phyloP scores from a whole-genome alignment of 2,113 vertebrate genomes.

The Peromyscus leucopus region DNA sequence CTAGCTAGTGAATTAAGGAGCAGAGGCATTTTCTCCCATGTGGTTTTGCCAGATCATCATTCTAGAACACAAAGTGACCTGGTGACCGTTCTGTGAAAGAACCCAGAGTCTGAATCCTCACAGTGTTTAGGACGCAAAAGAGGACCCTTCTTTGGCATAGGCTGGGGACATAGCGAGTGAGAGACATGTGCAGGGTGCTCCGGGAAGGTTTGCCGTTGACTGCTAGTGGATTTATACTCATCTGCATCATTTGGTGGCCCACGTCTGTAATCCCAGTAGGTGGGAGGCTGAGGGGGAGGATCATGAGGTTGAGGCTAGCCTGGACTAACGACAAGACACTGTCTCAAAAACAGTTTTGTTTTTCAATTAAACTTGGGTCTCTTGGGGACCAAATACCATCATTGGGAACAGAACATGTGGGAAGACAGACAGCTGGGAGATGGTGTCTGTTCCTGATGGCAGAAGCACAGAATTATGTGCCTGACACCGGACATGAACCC shows the following conservation, averaged over 20 bases:
- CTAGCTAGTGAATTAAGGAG: neutral
- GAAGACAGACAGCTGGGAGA: neutral
- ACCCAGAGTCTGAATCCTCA: neutral
- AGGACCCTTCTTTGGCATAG: too few species aligned
- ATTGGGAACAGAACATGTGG: neutral
- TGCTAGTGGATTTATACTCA: neutral
- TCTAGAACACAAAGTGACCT: neutral
- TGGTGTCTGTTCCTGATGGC: neutral
- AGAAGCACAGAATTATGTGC: too few species aligned
- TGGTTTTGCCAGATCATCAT: neutral
- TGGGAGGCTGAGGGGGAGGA: neutral
- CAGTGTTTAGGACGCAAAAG: accelerated
- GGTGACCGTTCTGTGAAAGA: accelerated
- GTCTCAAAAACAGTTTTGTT: neutral
- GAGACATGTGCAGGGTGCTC: neutral
- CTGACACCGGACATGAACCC: accelerated
- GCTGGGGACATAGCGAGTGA: neutral
- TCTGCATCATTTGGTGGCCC: neutral
- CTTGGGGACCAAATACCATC: neutral
- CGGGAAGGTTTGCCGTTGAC: neutral
- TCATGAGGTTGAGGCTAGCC: neutral
- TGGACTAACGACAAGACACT: neutral
- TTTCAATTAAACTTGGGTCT: neutral
- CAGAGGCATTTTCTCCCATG: neutral
- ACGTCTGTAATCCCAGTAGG: neutral